phyloP scores from a whole-genome alignment of 2,888 invertebrate genomes.

The Muschampia plurimacula region DNA sequence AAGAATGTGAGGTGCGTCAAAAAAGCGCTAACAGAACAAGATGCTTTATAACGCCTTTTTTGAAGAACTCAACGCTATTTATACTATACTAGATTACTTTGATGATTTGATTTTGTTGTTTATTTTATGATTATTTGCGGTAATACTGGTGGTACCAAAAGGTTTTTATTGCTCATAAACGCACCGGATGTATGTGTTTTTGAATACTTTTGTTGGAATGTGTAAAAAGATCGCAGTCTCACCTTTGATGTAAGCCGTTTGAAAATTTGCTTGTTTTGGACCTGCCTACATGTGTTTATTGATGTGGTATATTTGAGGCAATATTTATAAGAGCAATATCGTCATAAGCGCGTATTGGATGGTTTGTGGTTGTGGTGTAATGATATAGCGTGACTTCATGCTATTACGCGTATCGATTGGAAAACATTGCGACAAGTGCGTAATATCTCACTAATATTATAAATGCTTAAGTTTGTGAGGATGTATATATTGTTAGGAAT shows the following conservation, averaged over 20 bases:
- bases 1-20: no score
- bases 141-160: background rate
- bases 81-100: background rate
- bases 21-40: no score
- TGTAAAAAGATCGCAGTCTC: background rate
- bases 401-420: no score
- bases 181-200: background rate
- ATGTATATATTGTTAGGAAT: no score
- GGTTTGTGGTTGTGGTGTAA: background rate
- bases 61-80: no score
- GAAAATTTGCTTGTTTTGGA: background rate
- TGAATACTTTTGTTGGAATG: background rate
- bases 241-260: constrained; percentile 4
- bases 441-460: no score
- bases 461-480: no score
- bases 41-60: no score
- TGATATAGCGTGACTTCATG: background rate
- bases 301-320: background rate
- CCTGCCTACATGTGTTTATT: background rate
- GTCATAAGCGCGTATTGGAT: background rate
- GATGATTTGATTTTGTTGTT: constrained; percentile 4
- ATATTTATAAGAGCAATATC: background rate
- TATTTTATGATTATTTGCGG: background rate
- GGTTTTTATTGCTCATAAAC: constrained; percentile 5
- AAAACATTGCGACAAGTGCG: no score